Percentiles rank a stretch among this genome's conserved stretches.
Conservation (phyloP, 2,797 vertebrate species). For the Protonibea diacanthus region DNA sequence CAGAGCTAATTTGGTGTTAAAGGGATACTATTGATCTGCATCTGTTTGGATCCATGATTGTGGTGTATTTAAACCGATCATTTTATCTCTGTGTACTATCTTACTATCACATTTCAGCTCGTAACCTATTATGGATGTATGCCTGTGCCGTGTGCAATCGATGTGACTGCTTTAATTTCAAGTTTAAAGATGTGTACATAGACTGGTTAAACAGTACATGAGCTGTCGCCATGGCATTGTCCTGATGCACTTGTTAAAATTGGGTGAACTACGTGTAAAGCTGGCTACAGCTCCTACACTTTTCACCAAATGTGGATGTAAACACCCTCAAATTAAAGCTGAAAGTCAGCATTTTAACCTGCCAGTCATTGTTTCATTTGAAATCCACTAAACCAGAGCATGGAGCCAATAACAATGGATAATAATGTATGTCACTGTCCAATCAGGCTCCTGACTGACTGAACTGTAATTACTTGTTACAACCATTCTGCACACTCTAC, state of each 20-base stretch:
- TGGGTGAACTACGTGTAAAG: background rate
- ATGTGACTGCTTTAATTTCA: background rate
- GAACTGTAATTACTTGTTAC: conserved; percentile 13
- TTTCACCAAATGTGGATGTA: background rate
- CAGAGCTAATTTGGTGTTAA: too few species aligned
- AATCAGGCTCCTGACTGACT: background rate
- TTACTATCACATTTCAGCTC: too few species aligned
- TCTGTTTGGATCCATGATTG: too few species aligned
- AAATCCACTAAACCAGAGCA: background rate
- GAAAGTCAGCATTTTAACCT: conserved; percentile 12
- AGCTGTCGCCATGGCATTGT: background rate
- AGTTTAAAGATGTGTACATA: background rate
- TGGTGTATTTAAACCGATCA: too few species aligned
- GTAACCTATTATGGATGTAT: too few species aligned
- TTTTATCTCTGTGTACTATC: too few species aligned
- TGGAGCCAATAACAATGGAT: background rate
- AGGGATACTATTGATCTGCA: too few species aligned
- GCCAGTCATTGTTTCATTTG: conserved; percentile 9
- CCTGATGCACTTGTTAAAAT: background rate
- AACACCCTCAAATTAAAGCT: conserved; percentile 5
- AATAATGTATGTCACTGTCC: background rate
- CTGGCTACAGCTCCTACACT: background rate
- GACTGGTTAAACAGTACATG: background rate
- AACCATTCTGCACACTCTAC: background rate
- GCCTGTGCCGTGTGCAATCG: too few species aligned